phyloP scores from a whole-genome alignment of 2,888 invertebrate species.

The Nemoura dubitans region DNA sequence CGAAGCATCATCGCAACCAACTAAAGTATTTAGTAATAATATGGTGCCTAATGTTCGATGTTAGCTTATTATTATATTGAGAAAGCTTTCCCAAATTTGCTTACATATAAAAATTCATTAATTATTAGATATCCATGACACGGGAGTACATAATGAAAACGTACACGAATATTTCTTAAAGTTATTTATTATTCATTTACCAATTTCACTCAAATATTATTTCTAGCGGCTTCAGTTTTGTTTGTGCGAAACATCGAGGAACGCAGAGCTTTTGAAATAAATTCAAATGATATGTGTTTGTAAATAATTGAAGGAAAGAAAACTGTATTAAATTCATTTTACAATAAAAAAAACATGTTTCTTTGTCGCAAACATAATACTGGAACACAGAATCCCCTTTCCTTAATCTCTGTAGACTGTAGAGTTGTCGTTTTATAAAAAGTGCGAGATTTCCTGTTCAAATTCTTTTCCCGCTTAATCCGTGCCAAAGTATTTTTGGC shows the following conservation, averaged over 20 bases:
- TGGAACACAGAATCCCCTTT: background rate
- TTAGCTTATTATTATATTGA: background rate
- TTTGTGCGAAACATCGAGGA: constrained; percentile 4
- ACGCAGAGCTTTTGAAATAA: background rate
- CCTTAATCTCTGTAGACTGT: background rate
- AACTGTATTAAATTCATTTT: constrained; percentile 30
- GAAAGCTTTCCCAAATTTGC: background rate
- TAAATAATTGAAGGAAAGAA: constrained; percentile 10
- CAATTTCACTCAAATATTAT: background rate
- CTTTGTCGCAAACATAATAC: background rate
- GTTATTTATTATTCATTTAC: background rate
- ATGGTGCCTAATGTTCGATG: background rate
- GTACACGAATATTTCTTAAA: constrained; percentile 8
- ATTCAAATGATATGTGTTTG: constrained; percentile 3
- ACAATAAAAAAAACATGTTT: background rate
- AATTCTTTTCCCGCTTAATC: constrained; percentile 67
- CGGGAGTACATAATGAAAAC: background rate
- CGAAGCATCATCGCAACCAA: background rate
- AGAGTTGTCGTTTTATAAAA: background rate
- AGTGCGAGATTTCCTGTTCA: background rate
- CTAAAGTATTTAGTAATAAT: background rate
- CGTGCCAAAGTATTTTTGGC: constrained; percentile 98
- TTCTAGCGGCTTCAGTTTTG: constrained; percentile 13
- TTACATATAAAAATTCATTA: background rate
- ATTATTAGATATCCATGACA: constrained; percentile 22